Conservation (phyloP, 1,140 invertebrate species). For the Calephelis virginiensis region DNA sequence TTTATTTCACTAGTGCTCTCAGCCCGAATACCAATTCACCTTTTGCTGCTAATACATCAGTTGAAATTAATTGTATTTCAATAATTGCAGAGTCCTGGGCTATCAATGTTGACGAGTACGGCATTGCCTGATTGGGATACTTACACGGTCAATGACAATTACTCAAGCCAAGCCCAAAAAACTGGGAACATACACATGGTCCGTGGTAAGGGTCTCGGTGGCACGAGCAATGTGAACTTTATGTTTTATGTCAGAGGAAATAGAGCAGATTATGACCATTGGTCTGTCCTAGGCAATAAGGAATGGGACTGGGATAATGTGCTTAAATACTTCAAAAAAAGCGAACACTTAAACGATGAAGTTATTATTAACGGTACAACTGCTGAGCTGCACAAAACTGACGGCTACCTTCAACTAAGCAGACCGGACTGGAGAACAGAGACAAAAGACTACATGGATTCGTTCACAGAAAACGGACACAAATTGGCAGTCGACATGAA, state of each 20-base stretch:
- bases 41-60: no score
- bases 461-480: slow-evolving; percentile 91
- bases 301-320: slow-evolving; percentile 93
- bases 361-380: slow-evolving; percentile 80
- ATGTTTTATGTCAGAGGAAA: slow-evolving; percentile 95
- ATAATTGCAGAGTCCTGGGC: slow-evolving; percentile 43
- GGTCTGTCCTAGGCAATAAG: slow-evolving; percentile 89
- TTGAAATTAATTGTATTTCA: neutral
- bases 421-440: slow-evolving; percentile 84
- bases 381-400: slow-evolving; percentile 26
- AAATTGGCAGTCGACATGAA: slow-evolving; percentile 88
- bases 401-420: slow-evolving; percentile 61
- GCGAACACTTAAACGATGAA: slow-evolving; percentile 88
- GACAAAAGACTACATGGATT: slow-evolving; percentile 78
- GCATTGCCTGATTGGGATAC: slow-evolving; percentile 83
- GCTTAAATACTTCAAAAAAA: slow-evolving; percentile 90
- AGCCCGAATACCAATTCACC: no score
- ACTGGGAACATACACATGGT: slow-evolving; percentile 78
- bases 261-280: slow-evolving; percentile 90
- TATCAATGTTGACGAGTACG: slow-evolving; percentile 35
- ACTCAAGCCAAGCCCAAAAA: slow-evolving; percentile 81
- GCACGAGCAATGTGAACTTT: slow-evolving; percentile 93
- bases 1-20: no score
- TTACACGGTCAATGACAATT: slow-evolving; percentile 82
- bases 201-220: slow-evolving; percentile 90